phyloP scores from a whole-genome alignment of 35 echinoderm and acorn worm genomes.

The Amphiura filiformis region DNA sequence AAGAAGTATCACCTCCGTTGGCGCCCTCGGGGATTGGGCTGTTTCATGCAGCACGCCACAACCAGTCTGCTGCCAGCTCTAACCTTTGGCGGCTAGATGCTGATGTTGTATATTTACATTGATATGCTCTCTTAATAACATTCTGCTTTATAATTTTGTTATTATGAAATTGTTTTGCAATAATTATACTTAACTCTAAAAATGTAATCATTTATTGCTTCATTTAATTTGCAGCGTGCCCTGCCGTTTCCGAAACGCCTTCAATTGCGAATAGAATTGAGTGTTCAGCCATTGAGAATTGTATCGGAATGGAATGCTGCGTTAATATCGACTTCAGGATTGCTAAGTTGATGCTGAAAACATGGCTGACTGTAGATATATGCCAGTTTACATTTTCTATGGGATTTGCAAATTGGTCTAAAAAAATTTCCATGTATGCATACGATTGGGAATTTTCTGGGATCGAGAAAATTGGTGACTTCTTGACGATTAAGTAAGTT shows the following conservation, averaged over 20 bases:
- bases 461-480: not conserved
- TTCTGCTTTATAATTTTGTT: no score
- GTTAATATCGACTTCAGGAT: slow-evolving; percentile 7
- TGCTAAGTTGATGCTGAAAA: not conserved
- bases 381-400: slow-evolving; percentile 6
- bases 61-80: no score
- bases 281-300: not conserved
- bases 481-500: not conserved
- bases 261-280: not conserved
- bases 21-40: no score
- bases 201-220: no score
- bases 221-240: not conserved
- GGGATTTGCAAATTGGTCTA: slow-evolving; percentile 28
- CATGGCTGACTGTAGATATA: slow-evolving; percentile 18
- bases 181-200: no score
- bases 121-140: no score
- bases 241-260: not conserved
- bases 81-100: no score
- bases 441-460: not conserved
- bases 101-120: no score
- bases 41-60: no score
- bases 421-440: not conserved
- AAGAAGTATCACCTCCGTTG: no score
- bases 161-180: no score
- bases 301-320: slow-evolving; percentile 22